These are phyloP conservation scores for Motacilla alba DNA, from an alignment of 2,113 vertebrate genomes.

Conservation along the genomic window DNA sequence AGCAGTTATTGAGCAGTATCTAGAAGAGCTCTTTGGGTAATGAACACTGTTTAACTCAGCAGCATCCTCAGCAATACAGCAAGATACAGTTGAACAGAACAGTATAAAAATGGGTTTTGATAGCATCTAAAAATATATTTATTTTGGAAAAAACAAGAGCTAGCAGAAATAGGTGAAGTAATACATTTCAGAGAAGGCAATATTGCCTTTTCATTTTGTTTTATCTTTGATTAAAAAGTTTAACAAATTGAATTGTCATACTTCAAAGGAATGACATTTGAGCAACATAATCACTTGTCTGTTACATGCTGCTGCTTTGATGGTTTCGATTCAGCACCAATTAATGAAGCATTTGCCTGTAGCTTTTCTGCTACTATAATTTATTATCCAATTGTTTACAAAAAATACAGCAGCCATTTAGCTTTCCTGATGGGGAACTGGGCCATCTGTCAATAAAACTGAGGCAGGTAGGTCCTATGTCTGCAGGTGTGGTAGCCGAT, in stretches of 20 bases:
- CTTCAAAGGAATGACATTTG: background rate
- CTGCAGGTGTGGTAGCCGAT: background rate
- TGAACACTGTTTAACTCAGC: background rate
- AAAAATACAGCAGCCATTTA: background rate
- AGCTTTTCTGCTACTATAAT: background rate
- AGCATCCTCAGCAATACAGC: background rate
- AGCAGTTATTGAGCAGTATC: background rate
- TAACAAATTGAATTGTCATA: background rate
- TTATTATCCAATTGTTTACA: background rate
- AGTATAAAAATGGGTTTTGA: background rate
- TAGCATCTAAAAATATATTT: background rate
- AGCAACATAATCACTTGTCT: background rate
- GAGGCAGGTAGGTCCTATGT: background rate
- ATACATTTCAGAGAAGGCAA: background rate
- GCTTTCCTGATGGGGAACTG: background rate
- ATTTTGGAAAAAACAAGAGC: background rate
- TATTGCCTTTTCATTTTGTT: background rate
- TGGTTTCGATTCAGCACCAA: background rate
- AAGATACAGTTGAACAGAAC: background rate
- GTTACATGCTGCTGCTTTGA: conserved; percentile 1
- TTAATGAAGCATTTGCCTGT: background rate
- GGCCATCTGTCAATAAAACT: background rate
- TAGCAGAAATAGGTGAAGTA: background rate
- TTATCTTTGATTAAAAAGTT: background rate
- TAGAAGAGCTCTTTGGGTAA: background rate